A percentile compares a stretch with the other conserved stretches of the same genome.
These are phyloP conservation scores for Chroicocephalus ridibundus DNA, from an alignment of 2,113 vertebrate species.

Conservation along the genomic window DNA sequence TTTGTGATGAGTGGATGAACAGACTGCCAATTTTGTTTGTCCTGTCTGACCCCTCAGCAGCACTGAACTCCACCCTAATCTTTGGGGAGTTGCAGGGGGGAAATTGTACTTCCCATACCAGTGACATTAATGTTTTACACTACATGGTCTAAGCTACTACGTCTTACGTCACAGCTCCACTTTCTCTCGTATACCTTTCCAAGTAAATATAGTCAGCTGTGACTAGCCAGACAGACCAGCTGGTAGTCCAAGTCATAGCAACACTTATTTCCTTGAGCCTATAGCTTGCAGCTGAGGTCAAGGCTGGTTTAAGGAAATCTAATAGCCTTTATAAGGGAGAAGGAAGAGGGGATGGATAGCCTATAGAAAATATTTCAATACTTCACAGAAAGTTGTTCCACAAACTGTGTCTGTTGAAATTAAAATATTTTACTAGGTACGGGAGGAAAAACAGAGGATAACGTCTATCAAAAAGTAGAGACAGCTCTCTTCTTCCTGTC, in stretches of 20 bases:
- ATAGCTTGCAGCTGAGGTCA: neutral
- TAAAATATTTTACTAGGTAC: neutral
- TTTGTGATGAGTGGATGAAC: neutral
- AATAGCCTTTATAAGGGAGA: neutral
- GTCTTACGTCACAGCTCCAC: neutral
- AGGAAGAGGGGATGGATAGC: neutral
- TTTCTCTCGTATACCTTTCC: neutral
- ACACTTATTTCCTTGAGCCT: fast-evolving
- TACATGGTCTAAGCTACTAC: neutral
- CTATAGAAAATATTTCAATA: neutral
- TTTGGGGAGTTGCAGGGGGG: neutral
- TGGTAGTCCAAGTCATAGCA: neutral
- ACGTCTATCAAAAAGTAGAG: neutral
- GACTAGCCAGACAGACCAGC: neutral
- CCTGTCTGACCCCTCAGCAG: neutral
- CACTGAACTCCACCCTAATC: neutral
- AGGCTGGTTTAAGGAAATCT: neutral
- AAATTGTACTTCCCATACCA: neutral
- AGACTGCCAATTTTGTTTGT: neutral
- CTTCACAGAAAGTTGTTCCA: neutral
- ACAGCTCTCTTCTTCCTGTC: neutral
- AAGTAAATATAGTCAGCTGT: neutral
- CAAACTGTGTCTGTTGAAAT: neutral
- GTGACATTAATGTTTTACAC: neutral
- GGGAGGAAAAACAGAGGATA: neutral